Evolutionary conservation across 2,888 invertebrate genomes (phyloP).

Genomic region (Microchrysa polita): DNA sequence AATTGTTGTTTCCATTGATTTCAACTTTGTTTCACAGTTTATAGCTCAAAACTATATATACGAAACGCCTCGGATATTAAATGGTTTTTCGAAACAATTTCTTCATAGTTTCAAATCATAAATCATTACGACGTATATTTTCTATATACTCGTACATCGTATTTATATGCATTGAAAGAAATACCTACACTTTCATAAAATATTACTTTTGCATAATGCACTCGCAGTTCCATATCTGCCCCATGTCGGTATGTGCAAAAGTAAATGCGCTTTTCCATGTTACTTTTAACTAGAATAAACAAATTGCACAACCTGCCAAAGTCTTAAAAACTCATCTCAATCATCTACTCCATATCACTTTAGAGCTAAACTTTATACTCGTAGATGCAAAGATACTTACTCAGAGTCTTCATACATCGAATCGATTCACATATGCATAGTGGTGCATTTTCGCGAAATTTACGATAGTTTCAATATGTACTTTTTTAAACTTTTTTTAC

Average conservation of each 20-base stretch:
- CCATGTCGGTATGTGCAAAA: background rate
- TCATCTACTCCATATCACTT: slow-evolving; percentile 27
- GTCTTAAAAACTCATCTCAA: slow-evolving; percentile 37
- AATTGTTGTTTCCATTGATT: background rate
- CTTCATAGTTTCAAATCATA: slow-evolving; percentile 8
- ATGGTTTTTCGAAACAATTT: background rate
- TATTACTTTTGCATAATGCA: slow-evolving; percentile 2
- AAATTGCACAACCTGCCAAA: slow-evolving; percentile 27
- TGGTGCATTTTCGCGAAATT: slow-evolving; percentile 24
- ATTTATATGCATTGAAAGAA: background rate
- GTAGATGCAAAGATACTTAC: no score
- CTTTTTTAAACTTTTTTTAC: no score
- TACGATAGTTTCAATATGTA: slow-evolving; percentile 23
- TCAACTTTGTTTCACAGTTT: slow-evolving; percentile 8
- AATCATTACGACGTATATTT: background rate
- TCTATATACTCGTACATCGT: no score
- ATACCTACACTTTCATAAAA: background rate
- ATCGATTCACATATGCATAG: background rate
- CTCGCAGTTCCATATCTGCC: background rate
- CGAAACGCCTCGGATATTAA: background rate
- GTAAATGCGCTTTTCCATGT: background rate
- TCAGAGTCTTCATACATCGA: no score
- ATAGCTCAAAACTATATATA: background rate
- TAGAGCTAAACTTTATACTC: background rate
- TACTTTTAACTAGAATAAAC: slow-evolving; percentile 22